Evolutionary conservation across 2,888 invertebrate genomes (phyloP).

Genomic region (Phalangium opilio): DNA sequence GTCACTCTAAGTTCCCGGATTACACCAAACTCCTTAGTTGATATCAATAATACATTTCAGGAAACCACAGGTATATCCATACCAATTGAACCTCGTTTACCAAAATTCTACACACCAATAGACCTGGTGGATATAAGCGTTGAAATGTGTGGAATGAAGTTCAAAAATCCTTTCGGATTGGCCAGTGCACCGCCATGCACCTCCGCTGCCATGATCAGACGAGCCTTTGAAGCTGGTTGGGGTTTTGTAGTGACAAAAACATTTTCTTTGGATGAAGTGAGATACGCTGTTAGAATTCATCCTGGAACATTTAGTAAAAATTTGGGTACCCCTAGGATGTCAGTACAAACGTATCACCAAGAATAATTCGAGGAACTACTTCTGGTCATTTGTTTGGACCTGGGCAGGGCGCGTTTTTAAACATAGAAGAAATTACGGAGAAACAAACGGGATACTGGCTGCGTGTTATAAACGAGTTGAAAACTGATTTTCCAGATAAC

Average conservation of each 20-base stretch:
- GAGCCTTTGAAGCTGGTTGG: slow-evolving; percentile 94
- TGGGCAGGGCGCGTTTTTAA: slow-evolving; percentile 89
- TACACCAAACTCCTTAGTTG: too few relatives aligned
- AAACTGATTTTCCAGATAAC: slow-evolving; percentile 77
- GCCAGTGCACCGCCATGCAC: slow-evolving; percentile 97
- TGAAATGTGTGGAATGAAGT: slow-evolving; percentile 79
- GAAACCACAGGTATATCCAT: slow-evolving; percentile 39
- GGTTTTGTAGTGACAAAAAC: slow-evolving; percentile 96
- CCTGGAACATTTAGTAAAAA: neutral
- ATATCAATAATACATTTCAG: too few relatives aligned
- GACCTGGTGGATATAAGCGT: slow-evolving; percentile 88
- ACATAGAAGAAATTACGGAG: slow-evolving; percentile 96
- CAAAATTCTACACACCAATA: slow-evolving; percentile 80
- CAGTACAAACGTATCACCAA: slow-evolving; percentile 91
- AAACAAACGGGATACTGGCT: slow-evolving; percentile 91
- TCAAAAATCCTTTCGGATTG: slow-evolving; percentile 91
- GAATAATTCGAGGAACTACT: slow-evolving; percentile 85
- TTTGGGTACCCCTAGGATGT: slow-evolving; percentile 47
- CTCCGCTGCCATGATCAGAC: slow-evolving; percentile 79
- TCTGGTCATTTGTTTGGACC: slow-evolving; percentile 84
- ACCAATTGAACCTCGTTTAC: slow-evolving; percentile 53
- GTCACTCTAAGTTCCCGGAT: too few relatives aligned
- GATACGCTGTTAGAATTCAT: too few relatives aligned
- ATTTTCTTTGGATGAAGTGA: slow-evolving; percentile 78
- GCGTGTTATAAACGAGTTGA: slow-evolving; percentile 67